A percentile compares a stretch with the other conserved stretches of the same genome.
phyloP scores from a whole-genome alignment of 1,140 invertebrate genomes.

The Brachionus koreanus region DNA sequence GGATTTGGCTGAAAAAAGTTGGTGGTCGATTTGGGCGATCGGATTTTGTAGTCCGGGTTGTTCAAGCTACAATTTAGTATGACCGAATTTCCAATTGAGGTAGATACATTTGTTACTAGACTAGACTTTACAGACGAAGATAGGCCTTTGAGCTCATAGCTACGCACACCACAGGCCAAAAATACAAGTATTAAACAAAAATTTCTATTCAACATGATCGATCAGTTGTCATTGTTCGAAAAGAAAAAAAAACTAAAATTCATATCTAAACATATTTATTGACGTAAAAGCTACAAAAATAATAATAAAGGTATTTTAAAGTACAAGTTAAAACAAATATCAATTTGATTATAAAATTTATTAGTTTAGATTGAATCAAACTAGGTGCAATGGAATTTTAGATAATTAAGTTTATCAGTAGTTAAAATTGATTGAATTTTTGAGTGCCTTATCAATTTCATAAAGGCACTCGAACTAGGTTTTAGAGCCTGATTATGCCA shows the following conservation, averaged over 20 bases:
- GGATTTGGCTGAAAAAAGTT: neutral
- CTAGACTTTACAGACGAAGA: neutral
- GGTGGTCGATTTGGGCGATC: neutral
- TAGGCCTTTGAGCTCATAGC: neutral
- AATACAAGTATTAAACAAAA: neutral
- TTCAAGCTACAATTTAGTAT: neutral
- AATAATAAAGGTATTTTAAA: neutral
- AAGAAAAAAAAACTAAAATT: neutral
- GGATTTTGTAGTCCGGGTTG: neutral
- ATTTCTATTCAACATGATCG: neutral
- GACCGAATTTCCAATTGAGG: neutral
- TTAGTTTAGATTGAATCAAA: neutral
- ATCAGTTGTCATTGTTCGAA: neutral
- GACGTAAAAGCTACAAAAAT: conserved; percentile 6
- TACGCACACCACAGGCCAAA: neutral
- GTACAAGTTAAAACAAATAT: neutral
- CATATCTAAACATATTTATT: conserved; percentile 15
- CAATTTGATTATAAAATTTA: conserved; percentile 24
- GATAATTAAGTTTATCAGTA: conserved; percentile 25
- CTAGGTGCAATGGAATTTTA: neutral
- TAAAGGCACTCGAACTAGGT: neutral
- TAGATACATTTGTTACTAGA: conserved; percentile 3
- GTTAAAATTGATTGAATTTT: conserved; percentile 1
- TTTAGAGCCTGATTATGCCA: neutral
- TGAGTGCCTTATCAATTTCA: conserved; percentile 5